Evolutionary conservation across 2,888 invertebrate species (phyloP).

Genomic region (Drosophila diplacantha): DNA sequence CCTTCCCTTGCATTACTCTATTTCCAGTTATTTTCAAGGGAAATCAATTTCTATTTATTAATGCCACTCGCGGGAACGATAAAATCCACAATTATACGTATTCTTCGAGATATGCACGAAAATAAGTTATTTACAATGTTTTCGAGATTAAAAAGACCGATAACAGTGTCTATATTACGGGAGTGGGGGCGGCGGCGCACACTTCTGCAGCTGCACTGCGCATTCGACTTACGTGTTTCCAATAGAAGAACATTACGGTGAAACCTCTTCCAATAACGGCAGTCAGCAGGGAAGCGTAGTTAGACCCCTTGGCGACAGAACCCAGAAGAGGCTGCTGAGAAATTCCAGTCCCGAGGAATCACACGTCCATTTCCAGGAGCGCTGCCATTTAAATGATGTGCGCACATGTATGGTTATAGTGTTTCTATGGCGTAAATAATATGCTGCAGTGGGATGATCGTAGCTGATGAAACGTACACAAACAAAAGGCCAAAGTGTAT

Average conservation of each 20-base stretch:
- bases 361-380: constrained; percentile 3
- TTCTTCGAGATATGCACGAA: background rate
- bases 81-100: background rate
- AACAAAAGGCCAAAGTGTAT: background rate
- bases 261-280: background rate
- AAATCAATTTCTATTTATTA: background rate
- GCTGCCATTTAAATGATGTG: constrained; percentile 23
- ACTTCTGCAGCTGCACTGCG: constrained; percentile 41
- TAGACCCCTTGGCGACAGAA: background rate
- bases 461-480: background rate
- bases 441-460: background rate
- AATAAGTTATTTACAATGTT: constrained; percentile 13
- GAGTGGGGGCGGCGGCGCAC: background rate
- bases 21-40: background rate
- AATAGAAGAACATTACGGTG: constrained; percentile 5
- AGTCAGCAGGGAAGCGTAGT: background rate
- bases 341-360: constrained; percentile 8
- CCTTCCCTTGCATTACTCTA: background rate
- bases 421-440: background rate
- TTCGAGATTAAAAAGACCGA: constrained; percentile 13
- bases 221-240: constrained; percentile 53
- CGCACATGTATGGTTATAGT: constrained; percentile 9
- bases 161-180: background rate
- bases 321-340: background rate
- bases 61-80: background rate